These are phyloP conservation scores for Lophotriccus pileatus DNA, from an alignment of 2,797 vertebrate species.

Conservation along the genomic window DNA sequence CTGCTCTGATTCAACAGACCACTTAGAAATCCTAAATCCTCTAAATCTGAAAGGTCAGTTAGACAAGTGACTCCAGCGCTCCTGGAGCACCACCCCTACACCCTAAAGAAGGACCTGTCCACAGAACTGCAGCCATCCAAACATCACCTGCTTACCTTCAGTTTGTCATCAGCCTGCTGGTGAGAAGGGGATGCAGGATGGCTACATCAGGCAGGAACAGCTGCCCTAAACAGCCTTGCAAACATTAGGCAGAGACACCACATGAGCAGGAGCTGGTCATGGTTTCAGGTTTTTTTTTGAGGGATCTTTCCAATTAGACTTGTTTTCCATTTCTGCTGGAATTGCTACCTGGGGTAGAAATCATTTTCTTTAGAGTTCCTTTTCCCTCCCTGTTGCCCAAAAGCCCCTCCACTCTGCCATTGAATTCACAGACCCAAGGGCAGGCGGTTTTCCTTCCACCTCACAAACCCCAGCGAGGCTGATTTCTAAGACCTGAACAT, in stretches of 20 bases:
- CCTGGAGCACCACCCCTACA: neutral
- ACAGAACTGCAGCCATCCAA: neutral
- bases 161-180: neutral
- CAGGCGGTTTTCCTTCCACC: neutral
- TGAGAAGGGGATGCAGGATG: neutral
- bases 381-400: neutral
- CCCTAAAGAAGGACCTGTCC: neutral
- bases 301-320: neutral
- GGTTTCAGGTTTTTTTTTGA: neutral
- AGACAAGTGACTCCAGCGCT: neutral
- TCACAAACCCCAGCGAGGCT: neutral
- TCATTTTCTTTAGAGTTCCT: neutral
- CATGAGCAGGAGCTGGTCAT: neutral
- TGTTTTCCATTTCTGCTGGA: neutral
- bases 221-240: neutral
- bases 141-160: neutral
- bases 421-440: neutral
- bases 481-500: neutral
- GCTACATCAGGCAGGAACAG: neutral
- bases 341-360: neutral
- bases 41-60: slow-evolving; percentile 42
- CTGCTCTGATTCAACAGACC: slow-evolving; percentile 47
- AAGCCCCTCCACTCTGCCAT: neutral
- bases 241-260: neutral
- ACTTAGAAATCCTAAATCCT: slow-evolving; percentile 15